Evolutionary conservation across 1,140 invertebrate species (phyloP), one percentile per base, ranked within the genome.

Genomic region (Drosophila rufa): DNA sequence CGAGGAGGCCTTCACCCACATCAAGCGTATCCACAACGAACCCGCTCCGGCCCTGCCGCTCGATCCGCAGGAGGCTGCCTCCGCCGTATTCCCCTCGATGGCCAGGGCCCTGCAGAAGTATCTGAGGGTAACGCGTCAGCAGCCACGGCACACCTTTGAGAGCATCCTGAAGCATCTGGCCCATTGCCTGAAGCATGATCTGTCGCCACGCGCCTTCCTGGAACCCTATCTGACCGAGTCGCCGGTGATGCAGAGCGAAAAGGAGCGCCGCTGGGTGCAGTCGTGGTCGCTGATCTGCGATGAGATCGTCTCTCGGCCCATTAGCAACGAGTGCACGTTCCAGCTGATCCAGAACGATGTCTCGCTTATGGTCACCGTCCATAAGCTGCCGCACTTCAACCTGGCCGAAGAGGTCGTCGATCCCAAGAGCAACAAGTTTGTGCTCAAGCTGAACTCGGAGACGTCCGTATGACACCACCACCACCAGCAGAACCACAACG

Each of bases 1-100:
- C 4, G 99, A 99, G 93, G 98, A 99, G 92, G 98, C 98, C 0
- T 99, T 99, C 92, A 98, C 98, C 8, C 98, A 99, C 91, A 98
- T 99, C 70, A 98, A 96, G 94, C 93, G 96, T 19, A 94, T 97
- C 42, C 94, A 97, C 71, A 95, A 96, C 65, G 95, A 96, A 66
- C 93, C 95, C 43, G 92, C 93, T 19, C 93, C 95, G 65, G 95
- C 93, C 75, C 95, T 94, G 91, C 97, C 96, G 0, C 96, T 99
- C 95, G 98, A 99, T 92, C 96, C 98, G 1, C 95, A 97, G 80
- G 98, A 99, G 94, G 98, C 98, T 15, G 98, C 99, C 0, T 97
- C 99, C 91, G 98, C 98, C 1, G 97, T 99, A 19, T 99, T 99
- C 92, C 98, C 98, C 6, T 98, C 98, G 0, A 96, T 99, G 94